phyloP scores from a whole-genome alignment of 37 sponge, comb jelly and placozoan species.

The Hexactinellida sp. region DNA sequence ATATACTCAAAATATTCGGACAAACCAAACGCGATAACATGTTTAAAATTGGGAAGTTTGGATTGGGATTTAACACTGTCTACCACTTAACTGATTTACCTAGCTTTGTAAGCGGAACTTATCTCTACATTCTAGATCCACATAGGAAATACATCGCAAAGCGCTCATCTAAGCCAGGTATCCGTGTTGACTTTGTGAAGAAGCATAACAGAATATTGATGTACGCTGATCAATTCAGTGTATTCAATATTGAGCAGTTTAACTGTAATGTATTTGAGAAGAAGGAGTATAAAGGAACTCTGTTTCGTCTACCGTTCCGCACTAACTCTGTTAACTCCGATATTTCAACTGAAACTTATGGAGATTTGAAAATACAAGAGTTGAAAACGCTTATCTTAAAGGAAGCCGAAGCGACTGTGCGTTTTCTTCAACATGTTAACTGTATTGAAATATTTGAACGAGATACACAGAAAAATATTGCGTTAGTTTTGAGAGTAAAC shows the following conservation, averaged over 20 bases:
- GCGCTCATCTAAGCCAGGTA: not conserved
- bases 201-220: not conserved
- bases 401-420: not conserved
- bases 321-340: slow-evolving; percentile 3
- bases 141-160: not conserved
- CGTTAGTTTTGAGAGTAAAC: not conserved
- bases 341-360: not conserved
- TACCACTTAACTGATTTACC: not conserved
- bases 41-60: not conserved
- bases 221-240: not conserved
- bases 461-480: not conserved
- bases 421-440: slow-evolving; percentile 17
- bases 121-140: not conserved
- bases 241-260: not conserved
- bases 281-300: not conserved
- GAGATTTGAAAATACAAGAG: not conserved
- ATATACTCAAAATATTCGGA: not conserved
- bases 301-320: slow-evolving; percentile 21
- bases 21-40: not conserved
- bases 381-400: not conserved
- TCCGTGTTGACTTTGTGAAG: not conserved
- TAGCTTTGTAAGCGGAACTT: not conserved
- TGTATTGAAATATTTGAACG: not conserved
- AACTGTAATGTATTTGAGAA: not conserved
- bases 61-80: no score